A percentile compares a stretch with the other conserved stretches of the same genome.
Evolutionary conservation across 92 coral and sea anemone genomes (phyloP).

Genomic region (Paramuricea clavata): DNA sequence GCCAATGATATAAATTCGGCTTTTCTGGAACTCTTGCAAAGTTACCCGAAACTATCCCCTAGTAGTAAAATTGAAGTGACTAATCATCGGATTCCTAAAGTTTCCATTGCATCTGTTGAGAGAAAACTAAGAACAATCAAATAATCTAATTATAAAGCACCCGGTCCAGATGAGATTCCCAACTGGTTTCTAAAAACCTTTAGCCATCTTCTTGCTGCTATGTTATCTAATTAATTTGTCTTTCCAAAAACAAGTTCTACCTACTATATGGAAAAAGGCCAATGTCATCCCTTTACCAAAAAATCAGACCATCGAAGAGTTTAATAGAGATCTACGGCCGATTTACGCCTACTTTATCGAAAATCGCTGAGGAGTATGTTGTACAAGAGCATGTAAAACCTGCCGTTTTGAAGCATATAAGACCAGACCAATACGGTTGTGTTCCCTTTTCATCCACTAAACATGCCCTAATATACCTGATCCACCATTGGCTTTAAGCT

Average conservation of each 20-base stretch:
- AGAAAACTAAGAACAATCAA: neutral
- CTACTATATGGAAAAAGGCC: neutral
- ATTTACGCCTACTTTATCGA: neutral
- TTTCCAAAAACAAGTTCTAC: neutral
- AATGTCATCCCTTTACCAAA: neutral
- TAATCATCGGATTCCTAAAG: neutral
- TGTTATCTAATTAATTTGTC: neutral
- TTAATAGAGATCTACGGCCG: neutral
- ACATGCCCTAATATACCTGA: constrained; percentile 24
- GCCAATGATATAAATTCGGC: neutral
- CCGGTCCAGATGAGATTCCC: neutral
- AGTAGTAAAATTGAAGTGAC: neutral
- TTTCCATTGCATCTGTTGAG: neutral
- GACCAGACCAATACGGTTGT: constrained; percentile 17
- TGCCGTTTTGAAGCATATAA: constrained; percentile 23
- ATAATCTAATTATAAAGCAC: neutral
- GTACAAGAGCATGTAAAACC: neutral
- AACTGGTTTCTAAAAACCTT: neutral
- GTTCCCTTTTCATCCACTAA: constrained; percentile 31
- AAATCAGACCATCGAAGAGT: neutral
- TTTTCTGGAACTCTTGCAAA: neutral
- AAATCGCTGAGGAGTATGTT: neutral
- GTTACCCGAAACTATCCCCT: neutral
- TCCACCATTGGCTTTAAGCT: too few relatives aligned
- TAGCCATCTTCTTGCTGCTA: neutral